Base-by-base conservation (phyloP, 2,113 vertebrate genomes). In the Oryzias javanicus region DNA sequence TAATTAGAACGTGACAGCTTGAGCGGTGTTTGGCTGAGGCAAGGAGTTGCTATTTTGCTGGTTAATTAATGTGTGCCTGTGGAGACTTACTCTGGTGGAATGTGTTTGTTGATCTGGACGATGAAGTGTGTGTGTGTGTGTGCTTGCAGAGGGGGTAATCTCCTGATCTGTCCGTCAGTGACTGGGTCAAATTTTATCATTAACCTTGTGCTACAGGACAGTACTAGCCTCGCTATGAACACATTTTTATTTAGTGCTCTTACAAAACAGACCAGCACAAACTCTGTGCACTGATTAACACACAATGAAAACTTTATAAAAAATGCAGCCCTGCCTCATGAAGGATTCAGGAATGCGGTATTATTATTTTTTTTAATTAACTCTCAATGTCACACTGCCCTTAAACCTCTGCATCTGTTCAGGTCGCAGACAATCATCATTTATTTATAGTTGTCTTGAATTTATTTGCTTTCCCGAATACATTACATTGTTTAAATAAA, bases 361-460 rank as follows among this genome's bases (percentile, higher is more conserved):
- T 85, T n/a, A n/a, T n/a, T 88, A 82, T 54, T 86, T 70, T 85
- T 81, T 91, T 91, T 91, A 89, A 93, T 92, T 91, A 93, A 91
- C 79, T 90, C 80, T 88, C 88, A 91, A 91, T 77, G 91, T 89
- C 91, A 87, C 68, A 27, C 56, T 84, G 90, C 50, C 90, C 91
- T 93, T 90, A 88, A 88, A 70, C 79, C 74, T 80, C 67, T 78
- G 63, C 75, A 72, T 86, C 75, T 78, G 76, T 65, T 72, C 75
- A 75, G 55, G 54, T 66, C 78, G 25, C 44, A 35, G 64, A 64
- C 62, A 12, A 61, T 52, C 44, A 55, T n/a, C 14, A 20, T 58
- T 62, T 52, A 40, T 67, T 78, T 62, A 40, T 49, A 29, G 45
- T 24, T 41, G 4, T 27, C 18, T 19, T 40, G 29, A 6, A 49